Base-by-base conservation (phyloP, 2,888 invertebrate species). In the Stenurella melanura region DNA sequence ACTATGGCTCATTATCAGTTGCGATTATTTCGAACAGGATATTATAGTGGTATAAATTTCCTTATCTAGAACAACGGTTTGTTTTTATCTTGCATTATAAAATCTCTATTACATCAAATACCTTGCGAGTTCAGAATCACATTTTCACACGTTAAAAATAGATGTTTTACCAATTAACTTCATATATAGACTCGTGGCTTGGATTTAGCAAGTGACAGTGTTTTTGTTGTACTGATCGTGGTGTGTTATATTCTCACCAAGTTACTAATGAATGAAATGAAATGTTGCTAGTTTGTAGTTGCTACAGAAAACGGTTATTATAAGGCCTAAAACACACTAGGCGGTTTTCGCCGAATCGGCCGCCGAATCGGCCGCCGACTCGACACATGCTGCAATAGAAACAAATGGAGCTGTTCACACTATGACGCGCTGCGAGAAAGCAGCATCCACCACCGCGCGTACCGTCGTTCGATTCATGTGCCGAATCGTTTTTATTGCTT, bases 1-100 rank as follows among this genome's bases (percentile, higher is more conserved):
- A 81, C 81, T 78, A 80, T 78, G 73, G 69, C 66, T 78, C 76
- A 81, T 78, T 80, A 80, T 78, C 79, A 78, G 73, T 63, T 72
- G 75, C 80, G 78, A 80, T 80, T 80, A 78, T 77, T 74, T 76
- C 72, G 69, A 72, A 81, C 81, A 79, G 79, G 79, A 78, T 76
- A 79, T 73, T 71, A 73, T 73, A 71, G 75, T 74, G 70, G 71
- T 68, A 66, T 70, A 79, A 77, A 71, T 79, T 81, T 77, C 76
- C 78, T 81, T 81, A 81, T 81, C 81, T 79, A 78, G 57, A 79
- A 76, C 75, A 73, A 66, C 63, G 75, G 71, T 74, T 76, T 77
- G 76, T 77, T 77, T 74, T 79, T 74, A 72, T 75, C 19, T 70
- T 71, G 67, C 38, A 38, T 54, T 21, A 64, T 60, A 60, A 34